Conservation (phyloP, 2,113 vertebrate genomes). For the Thamnaconus septentrionalis region DNA sequence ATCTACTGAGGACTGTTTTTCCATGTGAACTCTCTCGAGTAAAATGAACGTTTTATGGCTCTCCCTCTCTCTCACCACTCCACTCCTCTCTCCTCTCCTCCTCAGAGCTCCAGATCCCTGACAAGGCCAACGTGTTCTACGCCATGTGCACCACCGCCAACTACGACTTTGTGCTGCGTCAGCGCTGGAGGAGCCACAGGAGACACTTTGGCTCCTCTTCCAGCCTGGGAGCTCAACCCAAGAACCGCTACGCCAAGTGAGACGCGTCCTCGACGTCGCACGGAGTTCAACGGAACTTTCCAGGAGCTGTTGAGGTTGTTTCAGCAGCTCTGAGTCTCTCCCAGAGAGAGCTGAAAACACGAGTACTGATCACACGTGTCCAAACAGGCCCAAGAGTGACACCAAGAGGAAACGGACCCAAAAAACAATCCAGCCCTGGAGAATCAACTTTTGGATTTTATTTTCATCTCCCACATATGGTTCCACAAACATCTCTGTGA, state of each 20-base stretch:
- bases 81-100: constrained; percentile 11
- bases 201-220: constrained; percentile 36
- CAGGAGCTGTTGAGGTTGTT: no score
- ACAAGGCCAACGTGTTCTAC: constrained; percentile 88
- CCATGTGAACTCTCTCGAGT: no score
- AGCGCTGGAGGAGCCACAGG: constrained; percentile 58
- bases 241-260: constrained; percentile 47
- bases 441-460: no score
- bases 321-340: constrained; percentile 1
- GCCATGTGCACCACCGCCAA: constrained; percentile 83
- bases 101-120: constrained; percentile 85
- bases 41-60: no score
- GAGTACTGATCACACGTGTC: no score
- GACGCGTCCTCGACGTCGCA: neutral
- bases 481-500: no score
- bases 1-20: no score
- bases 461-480: no score
- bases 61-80: no score
- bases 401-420: neutral
- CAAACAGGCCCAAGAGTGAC: neutral
- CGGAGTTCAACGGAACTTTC: no score
- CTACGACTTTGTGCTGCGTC: constrained; percentile 84
- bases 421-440: no score
- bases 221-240: constrained; percentile 47
- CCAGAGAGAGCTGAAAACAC: neutral